Evolutionary conservation across 2,888 invertebrate species (phyloP).

Genomic region (Caenorhabditis auriculariae): DNA sequence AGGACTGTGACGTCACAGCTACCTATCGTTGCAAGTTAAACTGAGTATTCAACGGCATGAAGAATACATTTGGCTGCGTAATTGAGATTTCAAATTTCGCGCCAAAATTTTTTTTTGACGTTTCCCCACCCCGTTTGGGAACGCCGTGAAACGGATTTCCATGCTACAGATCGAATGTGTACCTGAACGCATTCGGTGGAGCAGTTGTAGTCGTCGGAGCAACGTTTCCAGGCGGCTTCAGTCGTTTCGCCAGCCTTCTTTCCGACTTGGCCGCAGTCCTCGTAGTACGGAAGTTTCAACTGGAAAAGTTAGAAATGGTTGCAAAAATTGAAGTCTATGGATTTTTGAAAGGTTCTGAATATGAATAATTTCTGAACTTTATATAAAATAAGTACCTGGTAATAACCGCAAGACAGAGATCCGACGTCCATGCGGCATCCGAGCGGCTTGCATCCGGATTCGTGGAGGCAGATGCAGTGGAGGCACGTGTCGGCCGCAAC

Average conservation of each 20-base stretch:
- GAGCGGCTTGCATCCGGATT: slow-evolving; percentile 35
- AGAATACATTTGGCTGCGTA: too few species aligned
- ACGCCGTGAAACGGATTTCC: too few species aligned
- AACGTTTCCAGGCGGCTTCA: slow-evolving; percentile 43
- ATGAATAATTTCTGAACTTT: background rate
- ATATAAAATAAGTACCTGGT: slow-evolving; percentile 16
- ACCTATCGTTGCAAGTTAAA: too few species aligned
- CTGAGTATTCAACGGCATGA: too few species aligned
- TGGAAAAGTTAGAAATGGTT: slow-evolving; percentile 38
- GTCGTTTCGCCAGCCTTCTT: slow-evolving; percentile 44
- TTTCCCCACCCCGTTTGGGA: too few species aligned
- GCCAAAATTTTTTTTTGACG: too few species aligned
- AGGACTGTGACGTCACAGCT: too few species aligned
- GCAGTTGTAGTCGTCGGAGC: slow-evolving; percentile 36
- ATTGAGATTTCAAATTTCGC: too few species aligned
- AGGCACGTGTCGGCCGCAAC: slow-evolving; percentile 22
- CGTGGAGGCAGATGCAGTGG: slow-evolving; percentile 36
- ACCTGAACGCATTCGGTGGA: slow-evolving; percentile 27
- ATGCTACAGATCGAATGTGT: too few species aligned
- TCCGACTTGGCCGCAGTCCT: slow-evolving; percentile 61
- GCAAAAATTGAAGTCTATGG: slow-evolving; percentile 50
- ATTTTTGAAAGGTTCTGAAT: slow-evolving; percentile 1
- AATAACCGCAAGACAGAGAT: slow-evolving; percentile 46
- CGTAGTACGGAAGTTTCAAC: slow-evolving; percentile 57
- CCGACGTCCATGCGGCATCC: slow-evolving; percentile 44